Base-by-base conservation (phyloP, 2,797 vertebrate genomes). In the Cuculus canorus region DNA sequence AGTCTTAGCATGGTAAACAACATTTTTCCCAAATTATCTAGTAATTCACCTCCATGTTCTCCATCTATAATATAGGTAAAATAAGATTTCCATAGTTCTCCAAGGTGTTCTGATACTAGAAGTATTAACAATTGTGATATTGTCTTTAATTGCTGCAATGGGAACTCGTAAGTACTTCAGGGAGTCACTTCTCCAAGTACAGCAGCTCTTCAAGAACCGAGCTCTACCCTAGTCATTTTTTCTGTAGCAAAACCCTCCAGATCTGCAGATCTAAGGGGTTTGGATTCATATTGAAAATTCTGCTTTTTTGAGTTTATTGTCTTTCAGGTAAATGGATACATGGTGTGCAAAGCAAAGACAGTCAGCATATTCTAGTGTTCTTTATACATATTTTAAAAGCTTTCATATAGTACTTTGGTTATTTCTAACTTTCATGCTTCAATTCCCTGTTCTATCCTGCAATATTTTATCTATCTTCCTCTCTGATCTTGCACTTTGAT, bases 361-460 rank as follows among this genome's bases (percentile, higher is more conserved):
- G 87, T 92, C 95, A 95, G 92, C 86, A 92, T 95, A 93, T 96
- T 96, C 96, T 91, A 82, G 39, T 95, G 27, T 73, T 92, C 80
- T 82, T 96, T 84, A 94, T 94, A 90, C 65, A 90, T 91, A 95
- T 95, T 96, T 95, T 91, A 94, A 93, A 91, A 85, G 88, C 33
- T 85, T 97, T 93, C 85, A 80, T 70, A 78, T n/a, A 89, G 72
- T 85, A 89, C 70, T 94, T 94, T 21, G 39, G 66, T 47, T 93
- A 39, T 89, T 89, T 90, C 88, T 90, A 92, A 92, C 69, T 86
- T 94, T 61, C 60, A 72, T 91, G 33, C 30, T 93, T 90, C 76
- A 91, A 79, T 88, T 97, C 91, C 60, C 83, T 82, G 11, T 87
- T 89, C 81, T 93, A 41, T 82, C 47, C 82, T 76, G 43, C 61